Conservation (phyloP, 2,888 invertebrate genomes). For the Resseliella maxima region DNA sequence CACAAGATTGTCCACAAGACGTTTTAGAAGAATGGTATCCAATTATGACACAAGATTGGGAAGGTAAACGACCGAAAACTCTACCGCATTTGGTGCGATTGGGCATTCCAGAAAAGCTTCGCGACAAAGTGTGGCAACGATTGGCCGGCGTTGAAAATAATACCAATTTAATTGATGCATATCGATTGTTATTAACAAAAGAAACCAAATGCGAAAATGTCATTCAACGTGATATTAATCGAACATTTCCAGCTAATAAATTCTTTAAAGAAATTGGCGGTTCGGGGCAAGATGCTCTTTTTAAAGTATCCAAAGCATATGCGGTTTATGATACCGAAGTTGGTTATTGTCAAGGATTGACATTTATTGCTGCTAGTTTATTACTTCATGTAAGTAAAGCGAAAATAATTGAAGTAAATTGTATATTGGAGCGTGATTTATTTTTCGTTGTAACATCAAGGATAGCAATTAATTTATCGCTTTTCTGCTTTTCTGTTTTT, state of each 20-base stretch:
- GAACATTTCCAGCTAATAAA: slow-evolving; percentile 99
- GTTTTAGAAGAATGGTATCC: slow-evolving; percentile 94
- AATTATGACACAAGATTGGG: slow-evolving; percentile 79
- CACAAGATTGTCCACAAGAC: slow-evolving; percentile 94
- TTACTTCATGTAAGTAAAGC: slow-evolving; percentile 85
- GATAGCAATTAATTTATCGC: slow-evolving; percentile 1
- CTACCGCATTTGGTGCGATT: slow-evolving; percentile 81
- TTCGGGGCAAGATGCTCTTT: slow-evolving; percentile 61
- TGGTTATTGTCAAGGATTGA: slow-evolving; percentile 98
- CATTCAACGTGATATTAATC: slow-evolving; percentile 94
- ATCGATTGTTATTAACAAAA: slow-evolving; percentile 90
- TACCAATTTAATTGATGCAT: slow-evolving; percentile 88
- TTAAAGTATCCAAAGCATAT: slow-evolving; percentile 75
- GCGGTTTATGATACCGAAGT: slow-evolving; percentile 97
- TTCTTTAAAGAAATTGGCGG: slow-evolving; percentile 97
- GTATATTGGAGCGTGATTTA: not conserved
- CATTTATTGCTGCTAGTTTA: slow-evolving; percentile 96
- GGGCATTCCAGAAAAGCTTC: slow-evolving; percentile 94
- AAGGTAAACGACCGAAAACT: slow-evolving; percentile 80
- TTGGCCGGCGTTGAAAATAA: slow-evolving; percentile 88
- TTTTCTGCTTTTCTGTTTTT: not conserved
- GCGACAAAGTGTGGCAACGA: slow-evolving; percentile 98
- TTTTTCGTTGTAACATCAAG: not conserved
- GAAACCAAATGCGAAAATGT: slow-evolving; percentile 95
- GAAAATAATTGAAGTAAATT: not conserved